Evolutionary conservation across 2,113 vertebrate species (phyloP), one percentile per base, ranked within the genome.

Genomic region (Scomber colias): DNA sequence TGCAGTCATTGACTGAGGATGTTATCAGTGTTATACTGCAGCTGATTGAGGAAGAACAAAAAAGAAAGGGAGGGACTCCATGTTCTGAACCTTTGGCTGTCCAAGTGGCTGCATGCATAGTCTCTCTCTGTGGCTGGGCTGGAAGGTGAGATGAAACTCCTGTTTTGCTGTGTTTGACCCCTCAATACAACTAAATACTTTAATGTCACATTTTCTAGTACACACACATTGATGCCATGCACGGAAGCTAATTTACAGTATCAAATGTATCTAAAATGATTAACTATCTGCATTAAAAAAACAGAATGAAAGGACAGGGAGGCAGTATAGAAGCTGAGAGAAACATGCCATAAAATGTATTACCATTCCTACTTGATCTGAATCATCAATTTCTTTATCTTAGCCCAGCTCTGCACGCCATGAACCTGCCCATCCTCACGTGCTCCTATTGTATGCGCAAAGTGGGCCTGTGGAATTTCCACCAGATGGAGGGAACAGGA

Each of bases 71-170:
- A 59, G 93, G 87, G 13, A 21, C 83, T 3, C 16, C 82, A 3
- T 81, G 90, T 64, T 84, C 90, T 0, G 97, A 98, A 54, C 75
- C 89, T 15, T 87, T 96, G 59, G 94, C 95, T n/a, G 90, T 97
- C 46, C 97, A 97, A 0, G 86, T 97, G 83, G 94, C 97, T 2
- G 97, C 97, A 75, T 98, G 96, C 21, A 79, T 98, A 17, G 93
- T 98, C 66, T 95, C 97, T n/a, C 87, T 98, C 17, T 98, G 96
- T 3, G 98, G 98, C 86, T 99, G 98, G 98, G 93, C 93, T 0
- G 95, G 94, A 70, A 96, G 97, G 98, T 99, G 60, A 91, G 90
- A 46, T 48, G 1, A 60, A 55, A 49, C 16, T n/a, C 2, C 7
- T 12, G 15, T 10, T 40, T 11, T 30, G 2, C 30, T 51, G 11